A percentile compares a stretch with the other conserved stretches of the same genome.
These are phyloP conservation scores for Kradibia gibbosae DNA, from an alignment of 1,140 invertebrate species.

Conservation along the genomic window DNA sequence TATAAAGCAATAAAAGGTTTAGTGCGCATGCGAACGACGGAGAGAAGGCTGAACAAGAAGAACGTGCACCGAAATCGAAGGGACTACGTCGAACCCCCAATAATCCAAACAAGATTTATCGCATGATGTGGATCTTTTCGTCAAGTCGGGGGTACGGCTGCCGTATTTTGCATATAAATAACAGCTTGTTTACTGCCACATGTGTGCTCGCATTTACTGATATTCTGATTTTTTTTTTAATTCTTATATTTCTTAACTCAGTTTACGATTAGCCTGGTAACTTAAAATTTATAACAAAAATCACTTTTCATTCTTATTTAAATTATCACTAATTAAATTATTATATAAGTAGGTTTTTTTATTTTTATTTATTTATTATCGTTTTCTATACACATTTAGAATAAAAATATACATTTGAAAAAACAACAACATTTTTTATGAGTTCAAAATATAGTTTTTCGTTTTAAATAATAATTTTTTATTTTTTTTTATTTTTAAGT, in stretches of 20 bases:
- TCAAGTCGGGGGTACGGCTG: background rate
- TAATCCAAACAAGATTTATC: constrained; percentile 12
- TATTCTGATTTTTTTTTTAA: background rate
- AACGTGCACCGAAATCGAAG: constrained; percentile 13
- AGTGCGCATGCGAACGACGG: background rate
- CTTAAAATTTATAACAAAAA: too few relatives aligned
- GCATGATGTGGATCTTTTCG: constrained; percentile 13
- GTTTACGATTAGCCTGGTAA: too few relatives aligned
- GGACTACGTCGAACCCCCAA: background rate
- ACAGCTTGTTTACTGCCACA: background rate
- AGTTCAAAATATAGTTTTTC: too few relatives aligned
- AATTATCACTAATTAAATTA: too few relatives aligned
- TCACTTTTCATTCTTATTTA: too few relatives aligned
- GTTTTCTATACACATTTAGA: too few relatives aligned
- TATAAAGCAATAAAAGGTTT: constrained; percentile 27
- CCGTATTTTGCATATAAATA: constrained; percentile 12
- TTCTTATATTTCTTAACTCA: background rate
- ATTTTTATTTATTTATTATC: too few relatives aligned
- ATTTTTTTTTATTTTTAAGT: too few relatives aligned
- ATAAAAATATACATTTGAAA: too few relatives aligned
- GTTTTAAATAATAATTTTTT: too few relatives aligned
- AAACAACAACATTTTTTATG: too few relatives aligned
- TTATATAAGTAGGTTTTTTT: too few relatives aligned
- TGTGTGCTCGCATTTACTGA: background rate
- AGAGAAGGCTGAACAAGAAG: background rate